Evolutionary conservation across 2,113 vertebrate species (phyloP), one percentile per base, ranked within the genome.

Genomic region (Bambusicola thoracicus): DNA sequence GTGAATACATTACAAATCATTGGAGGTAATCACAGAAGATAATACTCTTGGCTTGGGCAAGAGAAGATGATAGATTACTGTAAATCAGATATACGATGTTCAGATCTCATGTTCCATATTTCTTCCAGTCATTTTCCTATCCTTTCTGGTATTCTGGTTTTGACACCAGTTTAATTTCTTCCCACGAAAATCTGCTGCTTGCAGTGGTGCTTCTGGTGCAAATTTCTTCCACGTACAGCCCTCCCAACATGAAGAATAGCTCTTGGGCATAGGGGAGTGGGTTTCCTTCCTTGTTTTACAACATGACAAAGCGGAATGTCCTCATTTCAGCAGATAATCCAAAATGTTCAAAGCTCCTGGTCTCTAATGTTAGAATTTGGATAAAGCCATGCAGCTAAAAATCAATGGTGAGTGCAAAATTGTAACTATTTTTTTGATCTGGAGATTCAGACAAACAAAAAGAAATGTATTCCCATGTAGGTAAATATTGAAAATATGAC

Each of bases 91-190:
- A n/a, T 13, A 3, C 17, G 6, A 32, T 73, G 15, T 66, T 89
- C 14, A 16, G 4, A 24, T 74, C 8, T 67, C 11, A 15, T 43
- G 49, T 62, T 76, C 36, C 10, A 1, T 81, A 19, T 83, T 86
- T 96, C 87, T 76, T 87, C 43, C 43, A 44, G 16, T 44, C 16
- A 17, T 44, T 44, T 83, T 73, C 49, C 34, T 73, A 13, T 68
- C 0, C 24, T 84, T 86, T 16, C 10, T 81, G 19, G 27, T 7
- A 10, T 73, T 51, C 5, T 44, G 81, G 15, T 76, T 94, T 91
- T 82, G 58, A 63, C 78, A 87, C 8, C 29, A 86, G 41, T 70
- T 90, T 62, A 51, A 63, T 43, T 67, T 74, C 46, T 91, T 87
- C 43, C 32, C 38, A 51, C 55, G 67, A 76, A 46, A 25, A 73